Conservation (phyloP, 92 coral and sea anemone genomes). For the Palythoa caribaeorum region DNA sequence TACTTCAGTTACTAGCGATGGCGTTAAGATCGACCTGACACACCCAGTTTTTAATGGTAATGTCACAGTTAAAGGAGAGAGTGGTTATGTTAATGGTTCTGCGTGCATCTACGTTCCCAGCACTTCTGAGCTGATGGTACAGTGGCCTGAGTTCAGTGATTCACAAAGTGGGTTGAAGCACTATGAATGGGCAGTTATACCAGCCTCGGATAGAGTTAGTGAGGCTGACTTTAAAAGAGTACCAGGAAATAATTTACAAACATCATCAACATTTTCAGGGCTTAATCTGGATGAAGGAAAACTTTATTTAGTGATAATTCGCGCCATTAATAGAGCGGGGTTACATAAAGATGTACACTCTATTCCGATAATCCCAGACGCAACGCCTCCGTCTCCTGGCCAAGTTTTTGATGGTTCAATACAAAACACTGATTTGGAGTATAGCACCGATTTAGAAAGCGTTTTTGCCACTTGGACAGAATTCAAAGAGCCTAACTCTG, state of each 20-base stretch:
- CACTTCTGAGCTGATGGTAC: constrained; percentile 61
- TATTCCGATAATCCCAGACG: constrained; percentile 72
- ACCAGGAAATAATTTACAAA: constrained; percentile 68
- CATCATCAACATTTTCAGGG: constrained; percentile 72
- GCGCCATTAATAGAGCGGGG: constrained; percentile 84
- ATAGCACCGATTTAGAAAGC: constrained; percentile 66
- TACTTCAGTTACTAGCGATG: constrained; percentile 75
- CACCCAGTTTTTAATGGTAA: constrained; percentile 90
- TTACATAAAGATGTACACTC: constrained; percentile 79
- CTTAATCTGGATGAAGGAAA: constrained; percentile 70
- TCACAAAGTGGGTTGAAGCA: constrained; percentile 78
- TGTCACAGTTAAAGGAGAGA: constrained; percentile 70
- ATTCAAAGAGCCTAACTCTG: constrained; percentile 74
- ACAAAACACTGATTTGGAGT: constrained; percentile 69
- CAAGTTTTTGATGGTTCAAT: constrained; percentile 84
- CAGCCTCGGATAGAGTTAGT: constrained; percentile 43
- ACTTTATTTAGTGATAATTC: constrained; percentile 70
- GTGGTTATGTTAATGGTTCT: constrained; percentile 64
- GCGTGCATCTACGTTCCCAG: constrained; percentile 76
- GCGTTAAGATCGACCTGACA: constrained; percentile 82
- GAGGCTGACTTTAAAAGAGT: constrained; percentile 71
- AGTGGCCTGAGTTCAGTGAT: constrained; percentile 87
- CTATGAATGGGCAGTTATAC: constrained; percentile 81
- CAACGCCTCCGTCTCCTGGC: constrained; percentile 82
- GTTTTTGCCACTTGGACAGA: constrained; percentile 86